Percentiles rank a stretch among this genome's conserved stretches.
Conservation (phyloP, 2,888 invertebrate genomes). For the Ashinkailepas kermadecensis region DNA sequence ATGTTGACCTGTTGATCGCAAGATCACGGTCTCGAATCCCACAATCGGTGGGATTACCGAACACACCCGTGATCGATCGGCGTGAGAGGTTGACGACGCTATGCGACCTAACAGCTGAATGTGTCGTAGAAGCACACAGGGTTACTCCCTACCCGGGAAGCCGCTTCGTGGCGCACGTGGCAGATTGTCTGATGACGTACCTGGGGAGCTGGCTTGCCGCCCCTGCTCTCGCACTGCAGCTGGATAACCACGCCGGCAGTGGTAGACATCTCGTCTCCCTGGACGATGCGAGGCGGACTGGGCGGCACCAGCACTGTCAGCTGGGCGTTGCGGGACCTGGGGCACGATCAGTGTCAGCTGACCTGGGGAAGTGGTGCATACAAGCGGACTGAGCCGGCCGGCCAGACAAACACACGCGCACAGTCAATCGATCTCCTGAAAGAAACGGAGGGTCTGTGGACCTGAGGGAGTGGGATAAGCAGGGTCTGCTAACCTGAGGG, state of each 20-base stretch:
- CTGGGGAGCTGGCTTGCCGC: conserved; percentile 32
- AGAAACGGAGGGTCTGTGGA: no score
- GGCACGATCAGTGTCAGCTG: neutral
- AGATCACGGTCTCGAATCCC: no score
- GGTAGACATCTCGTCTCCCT: conserved; percentile 41
- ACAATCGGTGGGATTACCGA: no score
- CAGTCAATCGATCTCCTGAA: neutral
- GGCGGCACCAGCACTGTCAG: conserved; percentile 84
- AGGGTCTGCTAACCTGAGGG: no score
- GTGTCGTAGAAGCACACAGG: no score
- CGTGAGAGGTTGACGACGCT: no score
- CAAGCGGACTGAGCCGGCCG: neutral
- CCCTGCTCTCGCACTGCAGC: conserved; percentile 43
- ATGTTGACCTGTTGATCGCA: no score
- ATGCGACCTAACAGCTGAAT: no score
- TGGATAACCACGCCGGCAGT: conserved; percentile 66
- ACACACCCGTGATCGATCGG: no score
- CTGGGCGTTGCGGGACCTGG: conserved; percentile 65
- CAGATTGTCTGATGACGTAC: conserved; percentile 16
- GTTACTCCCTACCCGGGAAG: no score
- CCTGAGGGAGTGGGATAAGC: no score
- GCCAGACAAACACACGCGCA: neutral
- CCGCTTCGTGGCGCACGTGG: no score
- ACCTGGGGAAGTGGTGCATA: neutral
- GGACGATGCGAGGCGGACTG: conserved; percentile 78